Conservation (phyloP, 2,113 vertebrate genomes). For the Cathartes aura region DNA sequence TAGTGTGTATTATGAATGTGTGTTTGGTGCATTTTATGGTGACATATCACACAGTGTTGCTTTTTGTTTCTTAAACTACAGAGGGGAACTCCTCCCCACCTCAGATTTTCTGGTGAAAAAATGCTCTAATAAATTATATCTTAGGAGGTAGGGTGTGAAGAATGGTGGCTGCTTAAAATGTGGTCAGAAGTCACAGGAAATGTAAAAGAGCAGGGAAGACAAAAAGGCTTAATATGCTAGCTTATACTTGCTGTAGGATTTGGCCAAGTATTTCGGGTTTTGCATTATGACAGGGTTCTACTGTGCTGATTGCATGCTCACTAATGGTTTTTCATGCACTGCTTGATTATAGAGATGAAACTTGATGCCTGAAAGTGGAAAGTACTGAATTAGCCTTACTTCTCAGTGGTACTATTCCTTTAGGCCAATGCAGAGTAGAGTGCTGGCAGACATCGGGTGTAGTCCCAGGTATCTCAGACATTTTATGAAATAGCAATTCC, state of each 20-base stretch:
- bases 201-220: neutral
- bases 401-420: neutral
- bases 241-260: neutral
- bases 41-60: neutral
- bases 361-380: neutral
- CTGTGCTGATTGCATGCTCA: neutral
- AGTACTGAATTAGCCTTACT: neutral
- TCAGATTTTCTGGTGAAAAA: neutral
- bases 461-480: neutral
- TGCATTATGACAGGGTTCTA: neutral
- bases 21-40: neutral
- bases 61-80: neutral
- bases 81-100: neutral
- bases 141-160: neutral
- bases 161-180: neutral
- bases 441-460: fast-evolving
- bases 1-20: neutral
- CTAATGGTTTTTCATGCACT: neutral
- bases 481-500: neutral
- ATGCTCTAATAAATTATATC: neutral
- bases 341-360: neutral
- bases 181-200: neutral
- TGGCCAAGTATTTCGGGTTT: neutral
- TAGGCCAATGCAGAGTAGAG: neutral
- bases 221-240: neutral